Conservation (phyloP, 2,113 vertebrate genomes). For the Sakesphorus luctuosus region DNA sequence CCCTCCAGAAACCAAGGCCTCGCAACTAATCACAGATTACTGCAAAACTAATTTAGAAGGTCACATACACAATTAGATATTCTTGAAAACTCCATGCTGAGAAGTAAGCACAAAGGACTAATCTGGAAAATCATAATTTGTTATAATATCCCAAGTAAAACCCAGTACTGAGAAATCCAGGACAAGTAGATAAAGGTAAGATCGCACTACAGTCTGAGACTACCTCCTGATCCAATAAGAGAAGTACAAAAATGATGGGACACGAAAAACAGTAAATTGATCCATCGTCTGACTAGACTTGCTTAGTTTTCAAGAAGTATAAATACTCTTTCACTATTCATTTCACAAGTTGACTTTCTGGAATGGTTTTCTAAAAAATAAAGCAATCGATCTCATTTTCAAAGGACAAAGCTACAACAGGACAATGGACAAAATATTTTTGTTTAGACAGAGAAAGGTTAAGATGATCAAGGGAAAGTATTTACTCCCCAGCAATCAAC, state of each 20-base stretch:
- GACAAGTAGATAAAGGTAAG: background rate
- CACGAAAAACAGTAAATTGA: background rate
- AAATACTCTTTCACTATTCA: background rate
- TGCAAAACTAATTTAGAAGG: background rate
- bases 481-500: background rate
- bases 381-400: background rate
- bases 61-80: background rate
- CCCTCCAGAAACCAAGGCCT: too few relatives aligned
- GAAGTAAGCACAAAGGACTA: background rate
- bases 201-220: background rate
- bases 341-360: background rate
- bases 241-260: background rate
- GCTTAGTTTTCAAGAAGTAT: background rate
- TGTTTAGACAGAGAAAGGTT: background rate
- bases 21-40: background rate
- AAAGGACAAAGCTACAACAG: background rate
- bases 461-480: background rate
- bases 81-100: background rate
- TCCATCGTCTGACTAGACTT: background rate
- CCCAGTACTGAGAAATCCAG: background rate
- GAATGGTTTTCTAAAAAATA: background rate
- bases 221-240: background rate
- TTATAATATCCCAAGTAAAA: background rate
- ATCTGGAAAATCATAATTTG: background rate
- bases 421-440: background rate